Conservation (phyloP, 2,113 vertebrate genomes). For the Alligator mississippiensis region DNA sequence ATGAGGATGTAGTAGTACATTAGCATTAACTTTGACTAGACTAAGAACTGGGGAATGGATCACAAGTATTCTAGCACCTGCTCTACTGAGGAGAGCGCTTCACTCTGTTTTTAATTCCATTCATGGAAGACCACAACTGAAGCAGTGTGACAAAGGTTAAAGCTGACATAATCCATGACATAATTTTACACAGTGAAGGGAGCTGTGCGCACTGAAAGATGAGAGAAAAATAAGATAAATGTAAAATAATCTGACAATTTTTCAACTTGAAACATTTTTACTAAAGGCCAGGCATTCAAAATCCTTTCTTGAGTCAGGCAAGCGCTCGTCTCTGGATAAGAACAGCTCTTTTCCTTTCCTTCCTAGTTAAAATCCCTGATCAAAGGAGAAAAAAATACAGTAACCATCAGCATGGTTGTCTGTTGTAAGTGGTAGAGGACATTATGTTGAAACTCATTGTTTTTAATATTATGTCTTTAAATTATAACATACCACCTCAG, state of each 20-base stretch:
- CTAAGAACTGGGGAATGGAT: neutral
- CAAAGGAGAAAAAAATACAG: neutral
- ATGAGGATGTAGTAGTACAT: neutral
- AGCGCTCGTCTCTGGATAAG: neutral
- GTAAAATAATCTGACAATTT: slow-evolving; percentile 23
- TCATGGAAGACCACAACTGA: slow-evolving; percentile 8
- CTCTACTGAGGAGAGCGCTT: neutral
- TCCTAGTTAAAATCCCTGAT: neutral
- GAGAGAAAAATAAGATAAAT: slow-evolving; percentile 22
- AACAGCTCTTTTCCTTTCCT: neutral
- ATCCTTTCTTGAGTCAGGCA: slow-evolving; percentile 12
- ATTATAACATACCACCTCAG: neutral
- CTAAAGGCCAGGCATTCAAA: slow-evolving; percentile 15
- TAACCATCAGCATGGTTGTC: neutral
- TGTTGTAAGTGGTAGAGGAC: neutral
- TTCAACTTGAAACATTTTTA: slow-evolving; percentile 37
- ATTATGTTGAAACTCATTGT: neutral
- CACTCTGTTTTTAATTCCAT: slow-evolving; percentile 41
- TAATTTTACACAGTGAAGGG: neutral
- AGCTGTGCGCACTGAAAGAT: neutral
- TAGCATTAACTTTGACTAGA: neutral
- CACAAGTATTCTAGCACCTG: neutral
- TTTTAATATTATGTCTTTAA: neutral
- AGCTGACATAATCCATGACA: slow-evolving; percentile 26
- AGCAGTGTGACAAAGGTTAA: slow-evolving; percentile 49